Base-by-base conservation (phyloP, 2,113 vertebrate genomes). In the Lathamus discolor region DNA sequence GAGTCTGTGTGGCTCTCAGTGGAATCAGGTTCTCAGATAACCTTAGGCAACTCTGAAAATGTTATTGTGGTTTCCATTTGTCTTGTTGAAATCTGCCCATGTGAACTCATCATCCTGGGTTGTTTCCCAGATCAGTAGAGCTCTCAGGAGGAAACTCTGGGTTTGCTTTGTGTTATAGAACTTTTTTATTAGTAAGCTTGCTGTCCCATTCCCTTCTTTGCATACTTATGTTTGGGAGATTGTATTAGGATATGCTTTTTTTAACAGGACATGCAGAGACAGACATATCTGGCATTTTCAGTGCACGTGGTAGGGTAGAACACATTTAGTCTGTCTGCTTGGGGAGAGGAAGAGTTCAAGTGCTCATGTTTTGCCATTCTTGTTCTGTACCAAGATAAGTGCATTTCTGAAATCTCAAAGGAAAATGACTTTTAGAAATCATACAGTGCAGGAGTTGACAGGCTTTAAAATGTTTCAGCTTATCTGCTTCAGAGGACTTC, bases 341-440 rank as follows among this genome's bases (percentile, higher is more conserved):
- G 55, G 83, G 85, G 83, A 81, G 73, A 25, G 72, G 72, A 74
- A 83, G 88, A 69, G 86, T 86, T 93, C 77, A 66, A 49, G 69
- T 29, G 44, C 83, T 89, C 2, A 0, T 69, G 80, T 93, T 92
- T 84, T 88, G 67, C 51, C 72, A 16, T 93, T 93, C 90, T 75
- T 54, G 46, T 81, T 90, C 72, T 83, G 43, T 55, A 86, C 63
- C 67, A 66, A 88, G 84, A 89, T 72, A 76, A 87, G 43, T 74
- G 68, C 72, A 51, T 88, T 93, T 94, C 83, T 92, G 68, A 92
- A 94, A 91, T 77, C 97, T 94, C 88, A 92, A 69, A 92, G 86
- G 92, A 87, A 87, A 68, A 68, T 73, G 7, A 37, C 83, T 96
- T 88, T 48, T 81, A 27, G 72, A 93, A 92, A 37, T 52, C 48